Evolutionary conservation across 2,888 invertebrate genomes (phyloP), one percentile per base, ranked within the genome.

Genomic region (Hydrotaea cyrtoneurina): DNA sequence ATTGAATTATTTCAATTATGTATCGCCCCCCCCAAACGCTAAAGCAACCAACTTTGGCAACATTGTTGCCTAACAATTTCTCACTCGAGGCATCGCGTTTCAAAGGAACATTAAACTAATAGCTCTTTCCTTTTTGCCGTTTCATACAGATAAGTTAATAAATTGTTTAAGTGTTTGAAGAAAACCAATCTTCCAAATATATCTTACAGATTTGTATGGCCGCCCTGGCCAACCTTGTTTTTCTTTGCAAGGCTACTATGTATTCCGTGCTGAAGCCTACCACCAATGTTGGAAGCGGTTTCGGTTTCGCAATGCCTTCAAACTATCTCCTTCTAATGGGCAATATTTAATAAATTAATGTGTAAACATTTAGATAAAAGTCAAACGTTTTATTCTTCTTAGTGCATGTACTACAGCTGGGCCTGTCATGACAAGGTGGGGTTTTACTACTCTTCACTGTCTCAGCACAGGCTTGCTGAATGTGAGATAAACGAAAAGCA

Each of bases 361-460:
- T 76, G 73, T 57, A 66, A 53, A 73, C 77, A 83, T 83, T 83
- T 66, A 83, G 83, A 83, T 83, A 69, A 77, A 66, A 17, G 46
- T 69, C 39, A 62, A 62, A 62, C 62, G 26, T 62, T 62, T 15
- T 31, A 17, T 15, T 69, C 46, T 17, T 46, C 46, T 21, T 46
- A 19, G 26, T 13, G 23, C 10, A 11, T 5, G 26, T 4, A 26
- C 15, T 13, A 26, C 23, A 15, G 11, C 1, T 11, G 19, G 43
- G 21, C 0, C 7, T 59, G 11, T 15, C 15, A 59, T 15, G 26
- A 59, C 15, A 4, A 59, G 26, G 59, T 26, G 59, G 59, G 26
- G 50, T 39, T 55, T 55, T 19, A 17, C 36, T 8, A 64, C 39
- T 64, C 17, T 19, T 64, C 64, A 36, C 64, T 21, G 46, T 62